A percentile compares a stretch with the other conserved stretches of the same genome.
Conservation (phyloP, 2,888 invertebrate species). For the Panopea generosa region DNA sequence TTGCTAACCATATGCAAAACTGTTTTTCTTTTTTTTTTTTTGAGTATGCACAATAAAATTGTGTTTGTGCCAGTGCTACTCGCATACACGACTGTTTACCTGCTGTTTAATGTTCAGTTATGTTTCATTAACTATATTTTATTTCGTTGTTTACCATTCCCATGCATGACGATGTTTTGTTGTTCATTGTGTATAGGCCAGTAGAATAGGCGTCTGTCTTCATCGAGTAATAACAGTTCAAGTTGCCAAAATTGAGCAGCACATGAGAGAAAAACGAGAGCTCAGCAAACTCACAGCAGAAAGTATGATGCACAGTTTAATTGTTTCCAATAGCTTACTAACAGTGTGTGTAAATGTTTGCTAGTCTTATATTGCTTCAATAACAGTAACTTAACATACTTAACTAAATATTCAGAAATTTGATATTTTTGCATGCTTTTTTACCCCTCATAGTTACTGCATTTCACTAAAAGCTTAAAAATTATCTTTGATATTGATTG, state of each 20-base stretch:
- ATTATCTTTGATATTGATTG: no score
- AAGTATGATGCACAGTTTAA: background rate
- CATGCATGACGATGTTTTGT: conserved; percentile 47
- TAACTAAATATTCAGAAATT: no score
- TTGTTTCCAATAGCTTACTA: background rate
- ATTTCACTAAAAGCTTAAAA: no score
- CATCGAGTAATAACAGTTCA: conserved; percentile 93
- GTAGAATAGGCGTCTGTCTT: conserved; percentile 90
- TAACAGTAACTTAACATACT: no score
- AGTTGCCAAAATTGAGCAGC: conserved; percentile 76
- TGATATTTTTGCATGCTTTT: no score
- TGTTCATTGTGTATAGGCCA: conserved; percentile 87
- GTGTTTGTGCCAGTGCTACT: no score
- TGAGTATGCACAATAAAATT: no score
- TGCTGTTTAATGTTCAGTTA: background rate
- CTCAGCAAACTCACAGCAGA: background rate
- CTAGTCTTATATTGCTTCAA: background rate
- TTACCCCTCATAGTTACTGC: no score
- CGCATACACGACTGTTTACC: background rate
- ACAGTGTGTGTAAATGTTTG: background rate
- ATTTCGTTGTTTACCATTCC: conserved; percentile 10
- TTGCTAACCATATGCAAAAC: no score
- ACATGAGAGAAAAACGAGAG: conserved; percentile 54
- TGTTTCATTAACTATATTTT: background rate
- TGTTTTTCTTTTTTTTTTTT: no score